Conservation (phyloP, 37 sponge, comb jelly and placozoan species). For the Amphimedon queenslandica region DNA sequence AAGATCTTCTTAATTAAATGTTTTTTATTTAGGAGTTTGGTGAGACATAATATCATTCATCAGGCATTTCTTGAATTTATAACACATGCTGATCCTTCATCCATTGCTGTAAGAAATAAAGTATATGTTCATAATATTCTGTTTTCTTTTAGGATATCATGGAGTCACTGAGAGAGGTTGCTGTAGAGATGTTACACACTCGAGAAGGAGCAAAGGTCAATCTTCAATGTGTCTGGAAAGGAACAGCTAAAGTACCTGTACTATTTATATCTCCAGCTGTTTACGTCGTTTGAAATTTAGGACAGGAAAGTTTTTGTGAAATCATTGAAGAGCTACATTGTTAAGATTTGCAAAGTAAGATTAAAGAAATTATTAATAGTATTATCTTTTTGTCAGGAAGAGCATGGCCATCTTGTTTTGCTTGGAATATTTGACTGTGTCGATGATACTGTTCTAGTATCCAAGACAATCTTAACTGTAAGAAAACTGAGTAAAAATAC, state of each 20-base stretch:
- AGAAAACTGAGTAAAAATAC: background rate
- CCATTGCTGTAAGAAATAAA: slow-evolving; percentile 51
- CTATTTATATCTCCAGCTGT: slow-evolving; percentile 3
- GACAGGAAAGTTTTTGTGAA: slow-evolving; percentile 88
- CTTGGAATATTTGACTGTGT: slow-evolving; percentile 87
- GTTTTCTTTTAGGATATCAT: slow-evolving; percentile 63
- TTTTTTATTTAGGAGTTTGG: slow-evolving; percentile 21
- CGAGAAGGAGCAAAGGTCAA: slow-evolving; percentile 78
- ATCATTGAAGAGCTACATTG: slow-evolving; percentile 80
- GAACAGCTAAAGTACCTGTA: slow-evolving; percentile 76
- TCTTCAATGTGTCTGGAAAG: slow-evolving; percentile 86
- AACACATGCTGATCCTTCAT: slow-evolving; percentile 31
- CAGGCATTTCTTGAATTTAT: slow-evolving; percentile 77
- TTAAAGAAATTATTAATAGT: background rate
- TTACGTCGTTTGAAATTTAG: slow-evolving; percentile 16
- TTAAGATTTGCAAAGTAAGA: slow-evolving; percentile 77
- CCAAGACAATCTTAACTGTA: slow-evolving; percentile 72
- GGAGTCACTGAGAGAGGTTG: slow-evolving; percentile 62
- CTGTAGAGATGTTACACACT: slow-evolving; percentile 80
- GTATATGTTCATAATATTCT: background rate
- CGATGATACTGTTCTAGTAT: slow-evolving; percentile 94
- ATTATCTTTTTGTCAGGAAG: slow-evolving; percentile 40
- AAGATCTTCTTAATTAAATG: background rate
- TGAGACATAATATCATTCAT: slow-evolving; percentile 87
- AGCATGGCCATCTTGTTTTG: slow-evolving; percentile 83